A percentile compares a stretch with the other conserved stretches of the same genome.
Evolutionary conservation across 2,797 vertebrate species (phyloP).

Genomic region (Sparus aurata): DNA sequence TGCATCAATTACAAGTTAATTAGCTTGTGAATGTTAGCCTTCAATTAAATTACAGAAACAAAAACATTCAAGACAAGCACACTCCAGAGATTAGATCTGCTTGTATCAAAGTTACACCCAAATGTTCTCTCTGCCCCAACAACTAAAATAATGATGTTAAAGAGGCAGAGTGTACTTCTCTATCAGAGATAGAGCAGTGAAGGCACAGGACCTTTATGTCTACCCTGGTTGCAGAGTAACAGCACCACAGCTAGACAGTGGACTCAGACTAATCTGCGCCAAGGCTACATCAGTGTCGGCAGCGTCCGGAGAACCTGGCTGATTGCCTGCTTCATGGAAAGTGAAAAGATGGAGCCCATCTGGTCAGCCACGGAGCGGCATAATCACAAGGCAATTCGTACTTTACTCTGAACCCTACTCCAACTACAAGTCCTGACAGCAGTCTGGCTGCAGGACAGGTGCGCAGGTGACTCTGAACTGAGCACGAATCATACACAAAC

Average conservation of each 20-base stretch:
- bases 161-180: conserved; percentile 12
- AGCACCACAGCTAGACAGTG: conserved; percentile 21
- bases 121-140: neutral
- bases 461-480: conserved; percentile 39
- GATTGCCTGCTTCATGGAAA: conserved; percentile 76
- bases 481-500: conserved; percentile 39
- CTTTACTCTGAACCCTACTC: conserved; percentile 24
- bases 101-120: conserved; percentile 14
- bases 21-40: conserved; percentile 20
- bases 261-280: conserved; percentile 42
- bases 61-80: conserved; percentile 5
- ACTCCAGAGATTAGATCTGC: conserved; percentile 12
- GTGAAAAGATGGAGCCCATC: conserved; percentile 72
- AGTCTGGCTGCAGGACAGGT: conserved; percentile 21
- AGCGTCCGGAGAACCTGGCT: conserved; percentile 54
- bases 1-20: conserved; percentile 35
- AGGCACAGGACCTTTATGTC: conserved; percentile 36
- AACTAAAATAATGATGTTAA: conserved; percentile 30
- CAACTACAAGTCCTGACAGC: conserved; percentile 32
- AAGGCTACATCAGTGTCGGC: conserved; percentile 34
- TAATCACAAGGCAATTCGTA: conserved; percentile 47
- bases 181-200: conserved; percentile 14
- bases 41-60: conserved; percentile 23
- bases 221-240: conserved; percentile 48
- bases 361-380: conserved; percentile 39